Evolutionary conservation across 2,113 vertebrate species (phyloP).

Genomic region (Zeus faber): DNA sequence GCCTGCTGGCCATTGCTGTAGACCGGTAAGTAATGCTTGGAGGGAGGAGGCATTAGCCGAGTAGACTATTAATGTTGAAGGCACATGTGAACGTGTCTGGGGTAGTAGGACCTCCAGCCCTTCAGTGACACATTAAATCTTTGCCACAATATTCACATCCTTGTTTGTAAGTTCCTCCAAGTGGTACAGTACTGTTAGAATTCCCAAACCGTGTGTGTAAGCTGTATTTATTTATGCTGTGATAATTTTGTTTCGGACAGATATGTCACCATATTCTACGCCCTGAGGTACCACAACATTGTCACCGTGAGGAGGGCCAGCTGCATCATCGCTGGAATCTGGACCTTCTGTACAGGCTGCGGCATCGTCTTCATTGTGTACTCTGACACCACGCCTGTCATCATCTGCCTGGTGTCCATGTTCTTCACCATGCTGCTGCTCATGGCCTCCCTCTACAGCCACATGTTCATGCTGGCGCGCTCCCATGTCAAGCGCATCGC

Average conservation of each 20-base stretch:
- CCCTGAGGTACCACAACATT: constrained; percentile 91
- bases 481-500: constrained; percentile 89
- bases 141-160: too few relatives aligned
- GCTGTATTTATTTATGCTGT: too few relatives aligned
- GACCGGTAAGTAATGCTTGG: constrained; percentile 73
- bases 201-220: too few relatives aligned
- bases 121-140: too few relatives aligned
- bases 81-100: too few relatives aligned
- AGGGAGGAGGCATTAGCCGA: background rate
- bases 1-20: constrained; percentile 90
- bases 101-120: too few relatives aligned
- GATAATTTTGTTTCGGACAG: constrained; percentile 36
- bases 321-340: constrained; percentile 86
- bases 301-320: constrained; percentile 85
- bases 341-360: constrained; percentile 89
- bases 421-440: constrained; percentile 93
- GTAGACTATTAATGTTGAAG: too few relatives aligned
- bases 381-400: constrained; percentile 86
- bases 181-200: background rate
- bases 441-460: constrained; percentile 92
- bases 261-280: constrained; percentile 93
- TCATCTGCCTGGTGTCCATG: constrained; percentile 92
- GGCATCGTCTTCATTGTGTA: constrained; percentile 93
- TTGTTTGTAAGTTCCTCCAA: too few relatives aligned
- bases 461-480: constrained; percentile 93